These are phyloP conservation scores for Myotis davidii DNA, from an alignment of 2,113 vertebrate species.

Conservation along the genomic window DNA sequence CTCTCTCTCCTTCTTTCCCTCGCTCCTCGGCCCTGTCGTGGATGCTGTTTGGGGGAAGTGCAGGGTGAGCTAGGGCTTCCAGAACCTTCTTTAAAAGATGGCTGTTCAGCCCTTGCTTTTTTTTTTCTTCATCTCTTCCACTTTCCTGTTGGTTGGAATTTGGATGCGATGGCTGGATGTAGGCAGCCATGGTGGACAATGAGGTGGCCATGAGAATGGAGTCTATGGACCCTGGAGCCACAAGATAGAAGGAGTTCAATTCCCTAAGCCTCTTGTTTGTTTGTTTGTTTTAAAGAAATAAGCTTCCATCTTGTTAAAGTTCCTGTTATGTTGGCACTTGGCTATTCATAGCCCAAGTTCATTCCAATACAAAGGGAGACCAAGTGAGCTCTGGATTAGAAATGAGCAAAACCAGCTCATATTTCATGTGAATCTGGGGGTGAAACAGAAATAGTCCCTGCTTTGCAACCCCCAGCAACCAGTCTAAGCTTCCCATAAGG, in stretches of 20 bases:
- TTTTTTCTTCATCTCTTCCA: not conserved
- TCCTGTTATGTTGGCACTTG: not conserved
- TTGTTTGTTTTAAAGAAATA: not conserved
- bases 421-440: not conserved
- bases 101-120: not conserved
- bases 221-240: not conserved
- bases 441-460: not conserved
- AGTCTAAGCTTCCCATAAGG: not conserved
- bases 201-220: not conserved
- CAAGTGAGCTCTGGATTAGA: not conserved
- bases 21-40: not conserved
- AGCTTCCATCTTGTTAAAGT: not conserved
- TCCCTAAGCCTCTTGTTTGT: not conserved
- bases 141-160: not conserved
- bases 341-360: not conserved
- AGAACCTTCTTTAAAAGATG: not conserved
- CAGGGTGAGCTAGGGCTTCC: not conserved
- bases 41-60: not conserved
- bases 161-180: slow-evolving; percentile 24
- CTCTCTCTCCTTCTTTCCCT: not conserved
- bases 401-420: not conserved
- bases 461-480: not conserved
- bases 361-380: not conserved
- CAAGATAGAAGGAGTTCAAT: not conserved
- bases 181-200: not conserved